These are phyloP conservation scores for Zophobas atratus DNA, from an alignment of 1,140 invertebrate species.

Conservation along the genomic window DNA sequence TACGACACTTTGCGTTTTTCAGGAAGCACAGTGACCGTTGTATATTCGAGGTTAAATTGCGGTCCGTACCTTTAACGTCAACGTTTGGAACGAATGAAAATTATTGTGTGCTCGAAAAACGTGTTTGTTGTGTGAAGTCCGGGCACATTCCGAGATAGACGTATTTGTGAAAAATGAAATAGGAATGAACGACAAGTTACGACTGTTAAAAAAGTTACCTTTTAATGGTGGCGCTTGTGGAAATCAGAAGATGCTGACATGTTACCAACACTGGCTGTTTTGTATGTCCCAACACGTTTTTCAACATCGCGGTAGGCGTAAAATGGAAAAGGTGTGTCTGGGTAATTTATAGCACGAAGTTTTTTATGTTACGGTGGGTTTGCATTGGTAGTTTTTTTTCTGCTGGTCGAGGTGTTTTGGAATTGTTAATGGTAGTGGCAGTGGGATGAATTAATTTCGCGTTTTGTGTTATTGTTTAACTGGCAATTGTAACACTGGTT, in stretches of 20 bases:
- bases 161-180: conserved; percentile 10
- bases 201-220: not conserved
- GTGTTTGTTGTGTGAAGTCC: too few relatives aligned
- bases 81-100: too few relatives aligned
- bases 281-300: not conserved
- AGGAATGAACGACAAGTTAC: conserved; percentile 1
- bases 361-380: not conserved
- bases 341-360: not conserved
- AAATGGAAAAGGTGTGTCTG: not conserved
- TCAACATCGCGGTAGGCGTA: not conserved
- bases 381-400: too few relatives aligned
- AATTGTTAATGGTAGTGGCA: too few relatives aligned
- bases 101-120: too few relatives aligned
- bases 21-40: too few relatives aligned
- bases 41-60: too few relatives aligned
- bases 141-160: not conserved
- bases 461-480: too few relatives aligned
- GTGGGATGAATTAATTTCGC: too few relatives aligned
- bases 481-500: too few relatives aligned
- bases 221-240: not conserved
- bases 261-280: not conserved
- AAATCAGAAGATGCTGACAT: not conserved
- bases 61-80: too few relatives aligned
- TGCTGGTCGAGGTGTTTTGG: not conserved
- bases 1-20: too few relatives aligned